Evolutionary conservation across 2,888 invertebrate genomes (phyloP), one percentile per base, ranked within the genome.

Genomic region (Gymnoscelis rufifasciata): DNA sequence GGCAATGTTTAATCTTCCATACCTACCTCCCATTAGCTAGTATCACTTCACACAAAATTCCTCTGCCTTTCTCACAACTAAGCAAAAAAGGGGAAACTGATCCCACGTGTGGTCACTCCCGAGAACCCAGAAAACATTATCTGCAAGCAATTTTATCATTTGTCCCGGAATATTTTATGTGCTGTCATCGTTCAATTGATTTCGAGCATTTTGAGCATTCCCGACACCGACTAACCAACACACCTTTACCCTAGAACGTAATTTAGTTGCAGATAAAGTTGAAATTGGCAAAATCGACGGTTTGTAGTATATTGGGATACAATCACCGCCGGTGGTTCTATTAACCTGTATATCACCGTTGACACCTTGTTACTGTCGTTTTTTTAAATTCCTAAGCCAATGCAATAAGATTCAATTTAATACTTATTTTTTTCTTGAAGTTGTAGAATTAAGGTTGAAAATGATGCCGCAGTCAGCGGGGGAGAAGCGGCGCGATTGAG

Each of bases 331-430:
- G 79, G 79, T 71, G 68, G 64, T 64, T 69, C 68, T 72, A 71
- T 70, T 78, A 78, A 78, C 76, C 69, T 76, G 74, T 73, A 70
- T 70, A 73, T 76, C 77, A 71, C 72, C 67, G 62, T 72, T 77
- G 76, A 79, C 81, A 83, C 77, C 72, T 78, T 70, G 63, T 66
- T 67, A 59, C 59, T 52, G 41, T 15, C 52, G 46, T 37, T 10
- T 2, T 0, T 29, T 13, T 7, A 62, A 1, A 46, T 53, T 52
- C 47, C 45, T 71, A 42, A n/a, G 0, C 0, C 0, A 0, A 0
- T 3, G 1, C 0, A 0, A 27, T 27, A 51, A 42, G 28, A 51
- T 24, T 49, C 7, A 47, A 1, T 13, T 10, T n/a, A 0, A 1
- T 3, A 15, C 3, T 10, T 1, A 7, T 0, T 12, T 15, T 0